Conservation (phyloP, 2,113 vertebrate species). For the Galemys pyrenaicus region DNA sequence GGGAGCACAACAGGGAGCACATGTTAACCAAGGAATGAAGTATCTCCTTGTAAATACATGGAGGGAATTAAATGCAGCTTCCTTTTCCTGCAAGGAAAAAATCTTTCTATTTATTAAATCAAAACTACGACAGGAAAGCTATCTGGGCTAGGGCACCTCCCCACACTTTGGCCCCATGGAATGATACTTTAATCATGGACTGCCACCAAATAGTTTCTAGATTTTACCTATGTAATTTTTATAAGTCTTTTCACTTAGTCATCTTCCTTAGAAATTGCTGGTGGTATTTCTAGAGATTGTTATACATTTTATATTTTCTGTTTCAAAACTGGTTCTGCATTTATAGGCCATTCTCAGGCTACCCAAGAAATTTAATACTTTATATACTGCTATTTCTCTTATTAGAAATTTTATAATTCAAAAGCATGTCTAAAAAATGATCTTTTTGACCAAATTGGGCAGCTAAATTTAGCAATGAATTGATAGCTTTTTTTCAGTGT, state of each 20-base stretch:
- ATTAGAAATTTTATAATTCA: conserved; percentile 42
- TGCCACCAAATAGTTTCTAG: not conserved
- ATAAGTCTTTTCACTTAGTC: not conserved
- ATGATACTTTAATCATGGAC: conserved; percentile 2
- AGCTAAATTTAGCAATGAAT: conserved; percentile 39
- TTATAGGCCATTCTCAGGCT: conserved; percentile 17
- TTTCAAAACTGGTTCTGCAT: conserved; percentile 30
- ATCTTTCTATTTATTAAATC: not conserved
- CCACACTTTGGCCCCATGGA: not conserved
- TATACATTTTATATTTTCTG: conserved; percentile 11
- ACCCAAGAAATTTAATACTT: conserved; percentile 38
- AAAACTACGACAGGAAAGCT: not conserved
- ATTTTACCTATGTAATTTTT: conserved; percentile 44
- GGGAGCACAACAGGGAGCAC: rapidly evolving
- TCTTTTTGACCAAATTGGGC: conserved; percentile 20
- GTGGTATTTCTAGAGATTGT: not conserved
- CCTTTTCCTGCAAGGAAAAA: not conserved
- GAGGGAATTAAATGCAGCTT: not conserved
- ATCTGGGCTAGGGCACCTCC: not conserved
- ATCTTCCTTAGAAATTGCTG: conserved; percentile 12
- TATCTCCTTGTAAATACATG: not conserved
- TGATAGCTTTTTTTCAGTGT: not conserved
- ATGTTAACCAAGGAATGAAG: not conserved
- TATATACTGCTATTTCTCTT: conserved; percentile 38
- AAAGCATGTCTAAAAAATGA: not conserved